Base-by-base conservation (phyloP, 1,140 invertebrate genomes). In the Halesus radiatus region DNA sequence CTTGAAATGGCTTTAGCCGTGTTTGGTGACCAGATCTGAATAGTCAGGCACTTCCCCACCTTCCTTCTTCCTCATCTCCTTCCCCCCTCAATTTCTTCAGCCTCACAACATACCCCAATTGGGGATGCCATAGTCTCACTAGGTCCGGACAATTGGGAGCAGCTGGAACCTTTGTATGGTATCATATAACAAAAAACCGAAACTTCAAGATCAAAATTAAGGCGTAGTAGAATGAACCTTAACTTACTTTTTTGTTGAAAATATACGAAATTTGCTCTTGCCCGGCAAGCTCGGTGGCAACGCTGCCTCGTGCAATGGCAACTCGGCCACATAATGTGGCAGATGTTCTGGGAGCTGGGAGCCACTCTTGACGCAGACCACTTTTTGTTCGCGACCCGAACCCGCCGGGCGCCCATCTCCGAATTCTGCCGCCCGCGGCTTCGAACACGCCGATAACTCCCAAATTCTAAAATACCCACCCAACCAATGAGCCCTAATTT, bases 371-470 rank as follows among this genome's bases (percentile, higher is more conserved):
- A 29, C 50, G 74, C 74, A 60, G 74, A 76, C 74, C 54, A 37
- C 74, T 76, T 76, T 76, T 76, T 76, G 74, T 50, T 22, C 1
- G 58, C 74, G 70, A 53, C 70, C 56, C 73, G n/a, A 58, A 32
- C 53, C 45, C 56, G 52, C 20, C 68, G 66, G 10, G 70, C 18
- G 23, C 16, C 18, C 56, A 5, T 29, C 29, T n/a, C 22, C 6
- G 5, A 20, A 26, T 37, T 32, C 10, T 13, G 37, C 54, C 29
- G 74, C 32, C 32, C 54, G 54, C 23, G 26, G 53, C 58, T 52
- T 0, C 70, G 6, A 50, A 23, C n/a, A 23, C 23, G 56, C 23
- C 56, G 20, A 60, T 5, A 23, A 60, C 23, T 60, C 16, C n/a
- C 18, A 22, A 60, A 60, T 22, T 60, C 56, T 60, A 60, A 60